Base-by-base conservation (phyloP, 2,888 invertebrate species). In the Drosophila bunnanda region DNA sequence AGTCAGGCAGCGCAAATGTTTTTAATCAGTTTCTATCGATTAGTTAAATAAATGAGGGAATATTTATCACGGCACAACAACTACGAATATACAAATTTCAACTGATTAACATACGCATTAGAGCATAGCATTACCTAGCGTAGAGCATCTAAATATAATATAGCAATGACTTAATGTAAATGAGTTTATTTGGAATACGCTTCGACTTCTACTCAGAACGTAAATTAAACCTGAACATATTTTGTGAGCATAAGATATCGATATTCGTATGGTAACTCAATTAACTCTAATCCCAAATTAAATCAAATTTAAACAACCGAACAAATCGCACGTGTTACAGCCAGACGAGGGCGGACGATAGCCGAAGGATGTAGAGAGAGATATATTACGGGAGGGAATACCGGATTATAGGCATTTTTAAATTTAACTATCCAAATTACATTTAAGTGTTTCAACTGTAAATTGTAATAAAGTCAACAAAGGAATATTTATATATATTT, bases 371-470 rank as follows among this genome's bases (percentile, higher is more conserved):
- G 39, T 28, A 36, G 72, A 61, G 77, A 75, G 76, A 59, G 59
- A 65, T 75, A 71, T 69, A 80, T 78, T 17, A 32, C 17, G 25
- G 5, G 38, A 38, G 62, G 48, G 38, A 44, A 46, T 66, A 62
- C 17, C 32, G 66, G 22, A 65, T 55, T 46, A 39, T 80, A 82
- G 83, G 75, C 66, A 77, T 79, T 83, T 78, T 66, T 77, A 80
- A 75, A 69, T 69, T 74, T 75, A 82, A 80, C 80, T 79, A 84
- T 78, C 69, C 73, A 55, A 78, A 69, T 53, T 54, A 76, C 39
- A 17, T 34, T 68, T 86, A 83, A 83, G 86, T 83, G 83, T 83
- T 83, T 83, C 79, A 85, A 80, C 61, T 83, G 83, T 86, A 83
- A 79, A 83, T 83, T 82, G 76, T 74, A 79, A 67, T 67, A 82